phyloP scores from a whole-genome alignment of 2,113 vertebrate species.

The Crotalus tigris region DNA sequence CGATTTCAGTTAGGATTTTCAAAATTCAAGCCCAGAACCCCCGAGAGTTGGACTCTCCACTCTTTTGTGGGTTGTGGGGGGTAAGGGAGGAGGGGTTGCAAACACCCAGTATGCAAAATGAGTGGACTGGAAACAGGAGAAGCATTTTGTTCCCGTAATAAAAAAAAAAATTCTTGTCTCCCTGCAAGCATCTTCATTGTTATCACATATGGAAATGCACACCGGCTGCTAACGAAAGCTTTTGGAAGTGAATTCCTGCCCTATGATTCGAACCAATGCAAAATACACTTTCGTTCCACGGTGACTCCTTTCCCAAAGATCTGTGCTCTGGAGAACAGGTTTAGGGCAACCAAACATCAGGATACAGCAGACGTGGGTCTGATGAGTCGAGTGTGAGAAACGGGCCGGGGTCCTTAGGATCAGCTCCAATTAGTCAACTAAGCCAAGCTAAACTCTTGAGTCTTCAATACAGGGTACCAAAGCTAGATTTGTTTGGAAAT shows the following conservation, averaged over 20 bases:
- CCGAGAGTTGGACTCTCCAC: neutral
- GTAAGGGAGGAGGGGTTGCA: neutral
- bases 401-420: neutral
- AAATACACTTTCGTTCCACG: neutral
- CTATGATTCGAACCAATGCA: neutral
- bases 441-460: too few species aligned
- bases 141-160: neutral
- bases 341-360: neutral
- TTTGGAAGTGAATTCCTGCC: neutral
- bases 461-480: neutral
- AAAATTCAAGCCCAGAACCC: neutral
- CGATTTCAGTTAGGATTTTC: neutral
- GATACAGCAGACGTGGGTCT: neutral
- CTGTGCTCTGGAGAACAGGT: neutral
- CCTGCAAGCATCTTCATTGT: neutral
- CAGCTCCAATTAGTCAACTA: neutral
- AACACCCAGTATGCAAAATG: neutral
- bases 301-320: neutral
- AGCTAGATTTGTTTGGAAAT: neutral
- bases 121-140: neutral
- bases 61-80: fast-evolving
- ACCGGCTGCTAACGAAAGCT: neutral
- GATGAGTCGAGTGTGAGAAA: neutral
- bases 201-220: neutral
- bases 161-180: neutral